These are phyloP conservation scores for Pyrrhia umbra DNA, from an alignment of 2,888 invertebrate genomes.

Conservation along the genomic window DNA sequence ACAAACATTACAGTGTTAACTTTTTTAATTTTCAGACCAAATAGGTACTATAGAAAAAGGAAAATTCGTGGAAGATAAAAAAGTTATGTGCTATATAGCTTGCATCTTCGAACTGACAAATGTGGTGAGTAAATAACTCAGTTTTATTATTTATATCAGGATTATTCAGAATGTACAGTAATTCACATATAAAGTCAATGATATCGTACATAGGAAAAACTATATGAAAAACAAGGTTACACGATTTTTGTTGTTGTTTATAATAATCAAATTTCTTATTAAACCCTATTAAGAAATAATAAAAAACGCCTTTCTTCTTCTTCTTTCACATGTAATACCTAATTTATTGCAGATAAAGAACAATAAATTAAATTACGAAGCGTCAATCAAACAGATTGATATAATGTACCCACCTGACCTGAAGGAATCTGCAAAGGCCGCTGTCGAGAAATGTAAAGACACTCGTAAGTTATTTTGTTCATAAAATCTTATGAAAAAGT, in stretches of 20 bases:
- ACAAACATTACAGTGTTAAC: no score
- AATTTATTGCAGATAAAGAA: conserved; percentile 79
- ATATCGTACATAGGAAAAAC: no score
- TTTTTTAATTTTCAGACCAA: conserved; percentile 73
- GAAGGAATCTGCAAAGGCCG: conserved; percentile 76
- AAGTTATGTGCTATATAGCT: conserved; percentile 86
- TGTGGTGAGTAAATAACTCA: conserved; percentile 79
- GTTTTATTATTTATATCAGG: no score
- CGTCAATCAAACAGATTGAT: conserved; percentile 82
- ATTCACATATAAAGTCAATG: no score
- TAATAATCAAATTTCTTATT: no score
- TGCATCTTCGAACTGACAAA: conserved; percentile 83
- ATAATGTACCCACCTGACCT: conserved; percentile 83
- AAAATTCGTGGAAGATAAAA: conserved; percentile 80
- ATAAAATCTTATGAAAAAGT: not conserved
- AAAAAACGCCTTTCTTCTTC: no score
- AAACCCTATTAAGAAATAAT: no score
- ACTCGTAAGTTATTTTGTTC: conserved; percentile 76
- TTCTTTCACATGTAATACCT: not conserved
- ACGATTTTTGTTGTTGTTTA: no score
- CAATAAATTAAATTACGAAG: conserved; percentile 81
- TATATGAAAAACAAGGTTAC: no score
- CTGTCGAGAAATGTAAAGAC: conserved; percentile 77
- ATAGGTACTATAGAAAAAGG: conserved; percentile 82
- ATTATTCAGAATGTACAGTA: no score